A percentile compares a stretch with the other conserved stretches of the same genome.
phyloP scores from a whole-genome alignment of 2,888 invertebrate species.

The Synergus umbraculus region DNA sequence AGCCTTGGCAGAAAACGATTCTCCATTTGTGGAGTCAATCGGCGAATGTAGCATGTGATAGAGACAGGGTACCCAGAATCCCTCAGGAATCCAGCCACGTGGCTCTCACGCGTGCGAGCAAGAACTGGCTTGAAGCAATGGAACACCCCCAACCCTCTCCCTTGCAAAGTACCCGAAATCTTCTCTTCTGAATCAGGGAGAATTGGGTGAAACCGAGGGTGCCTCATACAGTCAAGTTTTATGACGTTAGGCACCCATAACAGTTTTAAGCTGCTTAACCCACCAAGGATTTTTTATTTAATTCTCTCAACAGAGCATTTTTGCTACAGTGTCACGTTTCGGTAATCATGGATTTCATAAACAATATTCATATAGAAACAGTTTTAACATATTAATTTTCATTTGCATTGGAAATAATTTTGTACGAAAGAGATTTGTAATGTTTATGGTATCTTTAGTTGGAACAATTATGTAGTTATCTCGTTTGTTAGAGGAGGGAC shows the following conservation, averaged over 20 bases:
- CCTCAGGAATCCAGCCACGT: constrained; percentile 64
- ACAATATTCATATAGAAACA: too few relatives aligned
- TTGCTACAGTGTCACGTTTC: neutral
- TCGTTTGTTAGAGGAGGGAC: neutral
- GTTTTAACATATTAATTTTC: too few relatives aligned
- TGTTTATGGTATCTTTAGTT: too few relatives aligned
- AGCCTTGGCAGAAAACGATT: neutral
- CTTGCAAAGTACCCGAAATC: neutral
- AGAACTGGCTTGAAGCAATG: constrained; percentile 54
- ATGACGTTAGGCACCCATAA: constrained; percentile 47
- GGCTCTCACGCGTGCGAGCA: constrained; percentile 60
- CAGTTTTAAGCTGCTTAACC: constrained; percentile 30
- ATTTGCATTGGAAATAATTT: too few relatives aligned
- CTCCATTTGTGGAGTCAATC: constrained; percentile 49
- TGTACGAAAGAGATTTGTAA: too few relatives aligned
- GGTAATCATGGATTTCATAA: too few relatives aligned
- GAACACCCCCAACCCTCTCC: constrained; percentile 43
- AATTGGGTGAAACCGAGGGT: constrained; percentile 33
- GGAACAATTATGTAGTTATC: neutral
- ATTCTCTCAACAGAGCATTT: neutral
- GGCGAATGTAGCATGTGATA: constrained; percentile 46
- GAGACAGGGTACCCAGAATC: constrained; percentile 39
- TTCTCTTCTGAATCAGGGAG: constrained; percentile 5
- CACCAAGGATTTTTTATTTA: neutral
- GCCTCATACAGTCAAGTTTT: constrained; percentile 33